Evolutionary conservation across 2,113 vertebrate species (phyloP), one percentile per base, ranked within the genome.

Genomic region (Malaclemys terrapin): DNA sequence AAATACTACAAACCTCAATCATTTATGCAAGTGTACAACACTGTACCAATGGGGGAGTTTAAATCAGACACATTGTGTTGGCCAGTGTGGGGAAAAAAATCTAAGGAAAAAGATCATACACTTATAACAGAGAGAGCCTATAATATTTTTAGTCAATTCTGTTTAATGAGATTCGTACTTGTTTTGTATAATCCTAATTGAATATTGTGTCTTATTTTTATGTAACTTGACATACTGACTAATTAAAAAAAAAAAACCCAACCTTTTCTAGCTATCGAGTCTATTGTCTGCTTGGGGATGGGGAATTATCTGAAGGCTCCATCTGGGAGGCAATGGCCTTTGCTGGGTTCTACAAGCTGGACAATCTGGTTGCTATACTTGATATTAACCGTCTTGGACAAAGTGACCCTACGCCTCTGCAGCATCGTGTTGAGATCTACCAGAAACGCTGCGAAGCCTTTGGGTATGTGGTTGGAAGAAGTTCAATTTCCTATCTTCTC

Each of bases 241-340:
- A 72, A 79, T 45, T 78, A 24, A 31, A 31, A 38, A 38, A 78
- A 38, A 78, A 80, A 19, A 53, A 24, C 35, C 13, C 11, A 16
- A 42, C 35, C 56, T 93, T 50, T 90, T 94, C 20, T 96, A 99
- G 99, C 96, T 99, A 99, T 95, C 98, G 98, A 6, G 99, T 99
- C 82, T 99, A 98, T 94, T 99, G 99, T 96, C 79, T 99, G 97
- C 96, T 99, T 95, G 99, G 99, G 79, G 99, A 99, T 80, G 99
- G 99, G 16, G 99, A 99, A 97, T 95, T 99, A 91, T 99, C 99
- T 0, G 99, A 99, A 97, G 99, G 99, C 45, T 98, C 99, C 5
- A 99, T 99, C 84, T 99, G 99, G 99, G 99, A 99, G 96, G 99
- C 99, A 96, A 99, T 99, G 99, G 99, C 99, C n/a, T 99, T 99